phyloP scores from a whole-genome alignment of 2,113 vertebrate species.

The Zosterops borbonicus region DNA sequence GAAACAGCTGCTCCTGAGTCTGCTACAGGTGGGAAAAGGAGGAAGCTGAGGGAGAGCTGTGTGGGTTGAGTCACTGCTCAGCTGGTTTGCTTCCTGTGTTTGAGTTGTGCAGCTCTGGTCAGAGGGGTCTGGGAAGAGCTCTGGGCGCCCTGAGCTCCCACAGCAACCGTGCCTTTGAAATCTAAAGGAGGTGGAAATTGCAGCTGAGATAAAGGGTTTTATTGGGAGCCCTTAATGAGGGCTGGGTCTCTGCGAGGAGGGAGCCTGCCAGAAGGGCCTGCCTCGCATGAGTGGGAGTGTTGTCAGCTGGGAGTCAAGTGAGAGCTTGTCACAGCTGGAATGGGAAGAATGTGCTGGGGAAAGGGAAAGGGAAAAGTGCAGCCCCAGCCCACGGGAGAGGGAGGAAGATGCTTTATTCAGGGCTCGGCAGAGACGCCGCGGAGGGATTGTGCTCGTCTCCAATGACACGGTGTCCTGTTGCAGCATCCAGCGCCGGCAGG shows the following conservation, averaged over 20 bases:
- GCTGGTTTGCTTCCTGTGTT: not conserved
- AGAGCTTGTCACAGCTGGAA: conserved; percentile 19
- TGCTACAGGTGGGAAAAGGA: not conserved
- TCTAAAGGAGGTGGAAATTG: not conserved
- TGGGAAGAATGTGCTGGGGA: conserved; percentile 8
- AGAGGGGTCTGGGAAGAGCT: not conserved
- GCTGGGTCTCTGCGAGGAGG: not conserved
- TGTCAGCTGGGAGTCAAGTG: conserved; percentile 10
- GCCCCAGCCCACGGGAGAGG: not conserved
- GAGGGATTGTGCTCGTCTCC: not conserved
- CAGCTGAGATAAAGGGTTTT: not conserved
- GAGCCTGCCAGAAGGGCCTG: conserved; percentile 7
- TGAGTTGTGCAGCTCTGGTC: not conserved
- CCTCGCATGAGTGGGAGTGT: not conserved
- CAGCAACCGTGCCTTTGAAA: not conserved
- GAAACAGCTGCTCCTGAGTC: not conserved
- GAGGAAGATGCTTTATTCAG: conserved; percentile 8
- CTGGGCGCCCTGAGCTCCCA: not conserved
- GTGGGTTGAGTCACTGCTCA: not conserved
- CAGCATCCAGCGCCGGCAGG: not conserved
- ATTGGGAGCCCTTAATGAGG: not conserved
- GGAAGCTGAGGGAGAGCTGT: not conserved
- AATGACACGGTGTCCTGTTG: conserved; percentile 55
- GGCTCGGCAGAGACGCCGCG: not conserved
- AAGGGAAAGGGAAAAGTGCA: not conserved